Evolutionary conservation across 1,140 invertebrate genomes (phyloP).

Genomic region (Caenorhabditis inopinata): DNA sequence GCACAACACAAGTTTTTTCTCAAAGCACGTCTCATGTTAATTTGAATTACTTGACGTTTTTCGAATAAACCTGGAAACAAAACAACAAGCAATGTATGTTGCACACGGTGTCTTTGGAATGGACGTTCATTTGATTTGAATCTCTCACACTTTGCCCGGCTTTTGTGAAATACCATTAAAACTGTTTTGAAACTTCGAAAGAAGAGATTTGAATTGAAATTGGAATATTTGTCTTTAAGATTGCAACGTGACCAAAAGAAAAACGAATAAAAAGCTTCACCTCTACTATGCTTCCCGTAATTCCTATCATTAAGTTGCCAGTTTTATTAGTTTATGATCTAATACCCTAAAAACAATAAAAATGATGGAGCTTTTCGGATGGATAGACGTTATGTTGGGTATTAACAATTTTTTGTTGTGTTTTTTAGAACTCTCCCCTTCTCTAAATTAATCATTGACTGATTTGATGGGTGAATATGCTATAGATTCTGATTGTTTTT

Average conservation of each 20-base stretch:
- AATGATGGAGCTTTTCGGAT: background rate
- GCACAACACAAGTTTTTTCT: background rate
- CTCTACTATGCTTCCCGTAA: constrained; percentile 3
- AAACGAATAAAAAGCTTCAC: background rate
- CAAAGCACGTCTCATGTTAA: constrained; percentile 26
- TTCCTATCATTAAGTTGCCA: background rate
- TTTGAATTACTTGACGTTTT: background rate
- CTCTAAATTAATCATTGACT: background rate
- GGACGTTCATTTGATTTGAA: constrained; percentile 29
- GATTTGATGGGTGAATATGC: background rate
- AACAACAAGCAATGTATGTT: background rate
- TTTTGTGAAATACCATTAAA: background rate
- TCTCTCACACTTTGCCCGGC: background rate
- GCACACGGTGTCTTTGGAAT: constrained; percentile 24
- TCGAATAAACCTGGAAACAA: background rate
- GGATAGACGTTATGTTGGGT: background rate
- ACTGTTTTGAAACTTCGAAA: no score
- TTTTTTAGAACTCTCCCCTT: background rate
- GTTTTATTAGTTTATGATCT: background rate
- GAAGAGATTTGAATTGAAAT: no score
- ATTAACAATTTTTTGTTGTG: constrained; percentile 4
- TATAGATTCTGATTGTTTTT: background rate
- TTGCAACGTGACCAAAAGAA: no score
- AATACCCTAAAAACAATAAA: background rate
- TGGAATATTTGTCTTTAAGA: no score